Evolutionary conservation across 2,888 invertebrate genomes (phyloP).

Genomic region (Panzeria rudis): DNA sequence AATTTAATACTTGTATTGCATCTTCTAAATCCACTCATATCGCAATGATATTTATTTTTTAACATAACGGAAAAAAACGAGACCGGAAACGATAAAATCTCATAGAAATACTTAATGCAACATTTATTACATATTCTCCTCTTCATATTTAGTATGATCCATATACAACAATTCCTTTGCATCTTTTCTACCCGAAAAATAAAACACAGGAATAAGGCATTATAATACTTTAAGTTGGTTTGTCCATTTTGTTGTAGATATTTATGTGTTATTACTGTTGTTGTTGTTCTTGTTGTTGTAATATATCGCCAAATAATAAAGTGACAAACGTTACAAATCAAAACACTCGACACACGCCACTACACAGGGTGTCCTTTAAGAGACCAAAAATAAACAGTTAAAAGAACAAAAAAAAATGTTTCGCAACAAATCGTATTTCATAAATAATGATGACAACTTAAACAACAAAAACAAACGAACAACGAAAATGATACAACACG

Average conservation of each 20-base stretch:
- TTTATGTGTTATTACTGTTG: constrained; percentile 34
- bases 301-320: constrained; percentile 83
- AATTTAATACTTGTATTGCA: not conserved
- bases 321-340: constrained; percentile 83
- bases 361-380: constrained; percentile 69
- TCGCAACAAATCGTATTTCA: constrained; percentile 67
- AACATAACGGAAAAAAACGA: constrained; percentile 54
- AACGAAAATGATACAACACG: constrained; percentile 23
- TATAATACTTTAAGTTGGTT: constrained; percentile 19
- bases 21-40: constrained; percentile 4
- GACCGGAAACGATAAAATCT: constrained; percentile 67
- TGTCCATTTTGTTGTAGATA: constrained; percentile 55
- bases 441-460: constrained; percentile 72
- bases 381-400: constrained; percentile 11
- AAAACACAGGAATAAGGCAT: not conserved
- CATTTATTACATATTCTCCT: constrained; percentile 8
- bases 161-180: constrained; percentile 10
- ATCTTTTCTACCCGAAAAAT: not conserved
- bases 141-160: constrained; percentile 5
- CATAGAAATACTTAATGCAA: constrained; percentile 19
- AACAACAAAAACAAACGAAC: constrained; percentile 40
- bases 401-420: constrained; percentile 23
- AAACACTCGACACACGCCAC: constrained; percentile 82
- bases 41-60: not conserved
- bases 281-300: constrained; percentile 66